These are phyloP conservation scores for Cephus rjabovi DNA, from an alignment of 2,888 invertebrate species.

Conservation along the genomic window DNA sequence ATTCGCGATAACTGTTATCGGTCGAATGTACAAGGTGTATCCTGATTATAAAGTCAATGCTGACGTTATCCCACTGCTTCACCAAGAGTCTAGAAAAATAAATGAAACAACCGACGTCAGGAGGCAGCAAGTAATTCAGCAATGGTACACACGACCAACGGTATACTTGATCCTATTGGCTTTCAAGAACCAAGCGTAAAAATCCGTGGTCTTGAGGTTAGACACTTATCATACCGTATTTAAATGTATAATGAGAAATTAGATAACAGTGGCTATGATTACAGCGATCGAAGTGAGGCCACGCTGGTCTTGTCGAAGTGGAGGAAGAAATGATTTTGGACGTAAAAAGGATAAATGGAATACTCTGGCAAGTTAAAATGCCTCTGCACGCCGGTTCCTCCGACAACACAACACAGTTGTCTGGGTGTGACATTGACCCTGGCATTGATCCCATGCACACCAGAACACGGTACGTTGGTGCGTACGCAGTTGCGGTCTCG, in stretches of 20 bases:
- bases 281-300: neutral
- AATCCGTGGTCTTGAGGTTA: neutral
- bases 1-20: neutral
- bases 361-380: neutral
- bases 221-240: neutral
- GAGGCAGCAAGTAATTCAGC: no score
- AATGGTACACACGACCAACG: neutral
- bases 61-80: neutral
- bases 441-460: slow-evolving; percentile 55
- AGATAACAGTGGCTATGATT: neutral
- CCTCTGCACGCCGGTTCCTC: neutral
- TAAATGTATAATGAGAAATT: neutral
- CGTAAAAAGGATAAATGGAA: neutral
- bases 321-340: neutral
- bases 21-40: neutral
- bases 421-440: slow-evolving; percentile 60
- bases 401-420: neutral
- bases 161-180: neutral
- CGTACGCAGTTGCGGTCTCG: slow-evolving; percentile 38
- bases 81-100: no score
- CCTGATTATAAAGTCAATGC: neutral
- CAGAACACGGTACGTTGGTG: slow-evolving; percentile 28
- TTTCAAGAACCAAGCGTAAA: neutral
- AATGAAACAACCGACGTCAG: no score
- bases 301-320: neutral